A percentile compares a stretch with the other conserved stretches of the same genome.
These are phyloP conservation scores for Prionailurus viverrinus DNA, from an alignment of 2,113 vertebrate genomes.

Conservation along the genomic window DNA sequence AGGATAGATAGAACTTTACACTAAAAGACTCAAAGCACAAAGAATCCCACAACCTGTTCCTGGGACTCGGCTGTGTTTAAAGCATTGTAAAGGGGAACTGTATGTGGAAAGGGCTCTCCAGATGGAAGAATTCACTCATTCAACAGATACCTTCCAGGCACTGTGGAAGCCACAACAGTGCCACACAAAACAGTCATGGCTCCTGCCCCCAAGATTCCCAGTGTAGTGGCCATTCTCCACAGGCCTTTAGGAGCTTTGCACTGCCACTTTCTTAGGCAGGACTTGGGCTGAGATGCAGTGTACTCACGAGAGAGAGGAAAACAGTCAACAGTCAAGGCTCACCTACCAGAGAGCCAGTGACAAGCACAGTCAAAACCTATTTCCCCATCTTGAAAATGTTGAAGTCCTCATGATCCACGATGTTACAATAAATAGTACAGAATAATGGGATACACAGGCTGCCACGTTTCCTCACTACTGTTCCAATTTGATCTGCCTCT, in stretches of 20 bases:
- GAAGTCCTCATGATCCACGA: background rate
- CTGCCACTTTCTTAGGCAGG: background rate
- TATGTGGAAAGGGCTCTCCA: background rate
- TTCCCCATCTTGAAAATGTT: background rate
- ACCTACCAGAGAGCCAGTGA: background rate
- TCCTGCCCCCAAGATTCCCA: background rate
- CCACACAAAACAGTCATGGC: background rate
- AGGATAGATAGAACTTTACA: background rate
- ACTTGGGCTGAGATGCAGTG: background rate
- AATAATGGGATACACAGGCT: background rate
- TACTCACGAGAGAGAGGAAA: background rate
- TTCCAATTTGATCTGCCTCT: background rate
- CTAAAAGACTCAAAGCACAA: constrained; percentile 30
- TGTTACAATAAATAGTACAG: background rate
- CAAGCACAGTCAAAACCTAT: background rate
- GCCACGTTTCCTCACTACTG: background rate
- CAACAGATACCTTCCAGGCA: background rate
- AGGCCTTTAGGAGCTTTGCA: background rate
- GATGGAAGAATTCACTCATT: background rate
- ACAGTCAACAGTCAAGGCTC: background rate
- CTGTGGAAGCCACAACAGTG: background rate
- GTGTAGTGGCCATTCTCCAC: background rate
- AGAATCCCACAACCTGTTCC: background rate
- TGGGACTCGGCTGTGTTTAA: background rate
- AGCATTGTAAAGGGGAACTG: background rate